Base-by-base conservation (phyloP, 1,140 invertebrate species). In the Ganaspis sp. region DNA sequence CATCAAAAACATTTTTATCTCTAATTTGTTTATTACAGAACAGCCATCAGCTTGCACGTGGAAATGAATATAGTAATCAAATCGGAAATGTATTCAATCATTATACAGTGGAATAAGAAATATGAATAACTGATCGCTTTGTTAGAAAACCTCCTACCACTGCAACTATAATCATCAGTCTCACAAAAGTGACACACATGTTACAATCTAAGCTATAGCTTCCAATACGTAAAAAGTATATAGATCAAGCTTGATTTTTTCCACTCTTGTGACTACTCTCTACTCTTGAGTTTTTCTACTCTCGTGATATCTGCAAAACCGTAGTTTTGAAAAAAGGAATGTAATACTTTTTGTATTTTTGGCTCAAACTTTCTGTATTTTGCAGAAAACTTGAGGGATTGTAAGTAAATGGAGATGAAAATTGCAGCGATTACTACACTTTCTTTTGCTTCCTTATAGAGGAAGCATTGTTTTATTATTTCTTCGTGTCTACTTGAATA, bases 351-450 rank as follows among this genome's bases (percentile, higher is more conserved):
- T n/a, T n/a, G n/a, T n/a, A n/a, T n/a, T n/a, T n/a, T n/a, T n/a
- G n/a, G n/a, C n/a, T n/a, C 53, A 69, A 75, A 75, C 21, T 26
- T 9, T 29, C 15, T 26, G 29, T 23, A 15, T 29, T 9, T 79
- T 80, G 80, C 77, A 84, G 81, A 83, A 85, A 86, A 81, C 73
- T 79, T 78, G 42, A 69, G 72, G 79, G 70, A 71, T 74, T 78
- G 79, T 40, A 64, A 78, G 77, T 85, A 83, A 83, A 87, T 87
- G 81, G 72, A 79, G 70, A 72, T 69, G 80, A 77, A 88, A 90
- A 90, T 90, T 88, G 89, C 88, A 89, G 88, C 88, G 87, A 89
- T 90, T 89, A 89, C 84, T 53, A 74, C 70, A 69, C 74, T 74
- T 80, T 81, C 82, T 76, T 79, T 79, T 79, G 79, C 80, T n/a